These are phyloP conservation scores for Burhinus oedicnemus DNA, from an alignment of 2,113 vertebrate genomes.

Conservation along the genomic window DNA sequence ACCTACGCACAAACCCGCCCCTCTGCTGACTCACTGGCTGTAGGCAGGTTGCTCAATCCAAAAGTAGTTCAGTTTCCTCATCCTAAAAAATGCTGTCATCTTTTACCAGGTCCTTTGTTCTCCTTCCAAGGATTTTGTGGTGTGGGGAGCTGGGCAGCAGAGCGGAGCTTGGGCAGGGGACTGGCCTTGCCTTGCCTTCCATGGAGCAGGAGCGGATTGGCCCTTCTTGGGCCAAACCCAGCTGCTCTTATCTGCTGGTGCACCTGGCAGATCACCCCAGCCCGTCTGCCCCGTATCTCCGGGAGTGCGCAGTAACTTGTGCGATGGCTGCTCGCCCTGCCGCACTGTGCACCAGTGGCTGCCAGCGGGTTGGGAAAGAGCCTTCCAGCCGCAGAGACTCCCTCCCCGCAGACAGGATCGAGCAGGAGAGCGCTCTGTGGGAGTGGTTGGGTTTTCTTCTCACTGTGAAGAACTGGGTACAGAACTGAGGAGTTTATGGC, in stretches of 20 bases:
- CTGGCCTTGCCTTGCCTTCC: no score
- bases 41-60: constrained; percentile 15
- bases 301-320: no score
- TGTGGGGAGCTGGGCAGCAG: neutral
- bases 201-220: neutral
- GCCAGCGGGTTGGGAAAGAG: neutral
- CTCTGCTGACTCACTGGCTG: neutral
- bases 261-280: neutral
- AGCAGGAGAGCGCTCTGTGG: neutral
- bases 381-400: neutral
- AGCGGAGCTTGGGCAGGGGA: no score
- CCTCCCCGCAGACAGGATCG: neutral
- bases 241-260: neutral
- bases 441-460: neutral
- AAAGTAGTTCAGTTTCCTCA: neutral
- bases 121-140: neutral
- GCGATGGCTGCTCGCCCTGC: accelerated
- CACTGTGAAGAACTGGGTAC: neutral
- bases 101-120: constrained; percentile 1
- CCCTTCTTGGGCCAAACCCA: neutral
- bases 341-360: accelerated
- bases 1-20: neutral
- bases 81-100: neutral
- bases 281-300: accelerated
- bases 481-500: neutral